Conservation (phyloP, 2,113 vertebrate genomes). For the Tachysurus vachellii region DNA sequence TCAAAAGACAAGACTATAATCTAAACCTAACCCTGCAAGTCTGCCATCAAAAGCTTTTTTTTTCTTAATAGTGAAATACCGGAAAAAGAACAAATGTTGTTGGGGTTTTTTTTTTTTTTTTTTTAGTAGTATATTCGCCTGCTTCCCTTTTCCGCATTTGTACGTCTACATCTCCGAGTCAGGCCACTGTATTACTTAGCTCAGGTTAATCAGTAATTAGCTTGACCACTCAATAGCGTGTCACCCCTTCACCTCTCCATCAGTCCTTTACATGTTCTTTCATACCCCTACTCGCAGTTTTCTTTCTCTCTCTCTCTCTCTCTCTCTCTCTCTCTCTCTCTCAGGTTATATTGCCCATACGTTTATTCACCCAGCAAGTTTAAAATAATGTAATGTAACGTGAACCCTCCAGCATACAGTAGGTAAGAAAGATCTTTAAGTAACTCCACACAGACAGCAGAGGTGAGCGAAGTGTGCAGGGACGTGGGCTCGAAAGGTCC, state of each 20-base stretch:
- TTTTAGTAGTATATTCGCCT: neutral
- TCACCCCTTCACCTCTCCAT: neutral
- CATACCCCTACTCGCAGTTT: neutral
- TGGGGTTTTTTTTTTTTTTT: neutral
- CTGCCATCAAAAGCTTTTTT: neutral
- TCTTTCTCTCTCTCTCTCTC: neutral
- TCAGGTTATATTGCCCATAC: neutral
- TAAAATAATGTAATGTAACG: neutral
- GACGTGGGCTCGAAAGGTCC: neutral
- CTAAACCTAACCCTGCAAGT: neutral
- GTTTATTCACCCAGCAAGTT: neutral
- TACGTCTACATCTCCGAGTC: neutral
- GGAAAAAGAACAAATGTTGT: neutral
- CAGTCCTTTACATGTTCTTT: neutral
- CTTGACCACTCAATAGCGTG: neutral
- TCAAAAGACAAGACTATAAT: neutral
- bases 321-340: neutral
- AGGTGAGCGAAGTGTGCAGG: neutral
- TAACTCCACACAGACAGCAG: too few relatives aligned
- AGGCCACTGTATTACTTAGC: neutral
- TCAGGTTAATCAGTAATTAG: constrained; percentile 7
- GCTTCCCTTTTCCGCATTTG: neutral
- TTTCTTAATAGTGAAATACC: neutral
- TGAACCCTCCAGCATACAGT: too few relatives aligned
- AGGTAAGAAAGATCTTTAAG: neutral